Evolutionary conservation across 1,140 invertebrate species (phyloP), one percentile per base, ranked within the genome.

Genomic region (Drosophila jambulina): DNA sequence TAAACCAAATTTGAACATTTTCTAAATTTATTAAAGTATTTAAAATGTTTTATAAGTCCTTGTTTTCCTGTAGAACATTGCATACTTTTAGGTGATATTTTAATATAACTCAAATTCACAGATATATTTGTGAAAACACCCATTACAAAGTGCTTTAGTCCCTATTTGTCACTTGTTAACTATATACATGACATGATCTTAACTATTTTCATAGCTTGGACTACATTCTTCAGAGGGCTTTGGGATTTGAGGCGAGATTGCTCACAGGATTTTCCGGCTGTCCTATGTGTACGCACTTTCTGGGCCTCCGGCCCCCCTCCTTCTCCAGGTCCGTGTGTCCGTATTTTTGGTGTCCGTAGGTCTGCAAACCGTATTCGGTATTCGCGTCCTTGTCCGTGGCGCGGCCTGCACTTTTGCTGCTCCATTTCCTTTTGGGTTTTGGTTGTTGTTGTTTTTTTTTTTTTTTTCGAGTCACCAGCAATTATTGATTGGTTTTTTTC

Each of bases 401-500:
- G 34, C 23, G 40, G 68, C 65, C 36, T 71, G 65, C 74, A 68
- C 61, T 70, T 83, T 68, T 83, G 49, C 70, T 67, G 58, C 49
- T 78, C 60, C 57, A 70, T 79, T 84, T 83, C 45, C 27, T 48
- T 56, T 45, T 51, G 34, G 51, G 46, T 17, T 48, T 51, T 78
- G 78, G 13, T 46, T 27, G 23, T 10, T 17, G 13, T 27, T 43
- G 3, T 19, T 74, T 78, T 45, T 67, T 78, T 45, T 70, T 60
- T 54, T 23, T 74, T 78, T 75, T 61, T 62, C n/a, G 64, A 72
- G 51, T 72, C 69, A 49, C 43, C 36, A 70, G 53, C 51, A 85
- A 69, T 82, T 85, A 85, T 85, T 85, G 82, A 85, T 85, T 85
- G 75, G 61, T 69, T 85, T 71, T 71, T 51, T 49, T 48, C 15